Conservation (phyloP, 2,113 vertebrate species). For the Pionites leucogaster region DNA sequence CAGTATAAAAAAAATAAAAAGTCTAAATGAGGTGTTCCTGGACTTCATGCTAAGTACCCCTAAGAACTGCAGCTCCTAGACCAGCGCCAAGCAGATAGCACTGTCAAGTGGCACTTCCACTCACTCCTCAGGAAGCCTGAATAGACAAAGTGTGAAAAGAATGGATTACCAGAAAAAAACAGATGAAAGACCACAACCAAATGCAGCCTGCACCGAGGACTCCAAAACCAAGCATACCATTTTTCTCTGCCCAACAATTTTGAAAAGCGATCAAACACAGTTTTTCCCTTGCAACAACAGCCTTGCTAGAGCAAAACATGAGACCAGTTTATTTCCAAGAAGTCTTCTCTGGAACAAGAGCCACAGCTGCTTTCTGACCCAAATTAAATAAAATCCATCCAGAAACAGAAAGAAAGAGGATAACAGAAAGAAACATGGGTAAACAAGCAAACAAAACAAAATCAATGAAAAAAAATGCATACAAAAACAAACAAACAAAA, state of each 20-base stretch:
- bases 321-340: background rate
- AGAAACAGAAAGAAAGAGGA: background rate
- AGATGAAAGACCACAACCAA: background rate
- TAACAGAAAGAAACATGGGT: background rate
- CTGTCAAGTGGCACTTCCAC: background rate
- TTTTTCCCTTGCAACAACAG: background rate
- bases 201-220: background rate
- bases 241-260: background rate
- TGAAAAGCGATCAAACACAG: background rate
- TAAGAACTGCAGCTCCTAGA: background rate
- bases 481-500: background rate
- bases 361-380: background rate
- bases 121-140: fast-evolving
- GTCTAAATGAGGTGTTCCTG: background rate
- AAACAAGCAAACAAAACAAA: background rate
- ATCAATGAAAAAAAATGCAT: background rate
- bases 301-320: background rate
- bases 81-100: background rate
- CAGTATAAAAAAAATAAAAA: background rate
- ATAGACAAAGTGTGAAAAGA: background rate
- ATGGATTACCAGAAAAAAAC: background rate
- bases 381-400: background rate
- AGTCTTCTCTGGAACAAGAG: background rate
- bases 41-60: background rate
- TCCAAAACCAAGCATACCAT: background rate